Percentiles rank a stretch among this genome's conserved stretches.
phyloP scores from a whole-genome alignment of 92 coral and sea anemone genomes.

The Siderastrea radians region DNA sequence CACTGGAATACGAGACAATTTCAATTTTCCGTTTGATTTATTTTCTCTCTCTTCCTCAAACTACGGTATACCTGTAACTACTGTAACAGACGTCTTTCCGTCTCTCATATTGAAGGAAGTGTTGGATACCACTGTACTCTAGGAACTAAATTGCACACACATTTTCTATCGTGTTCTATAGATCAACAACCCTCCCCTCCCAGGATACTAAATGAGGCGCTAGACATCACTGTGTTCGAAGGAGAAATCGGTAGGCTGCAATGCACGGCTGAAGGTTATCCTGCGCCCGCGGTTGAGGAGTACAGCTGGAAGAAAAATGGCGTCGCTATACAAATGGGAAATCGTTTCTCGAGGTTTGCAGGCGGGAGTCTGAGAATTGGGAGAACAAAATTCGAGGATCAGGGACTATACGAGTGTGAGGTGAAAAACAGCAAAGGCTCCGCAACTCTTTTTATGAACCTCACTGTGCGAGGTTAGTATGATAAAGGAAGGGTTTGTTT shows the following conservation, averaged over 20 bases:
- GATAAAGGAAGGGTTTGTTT: neutral
- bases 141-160: too few species aligned
- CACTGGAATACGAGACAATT: too few species aligned
- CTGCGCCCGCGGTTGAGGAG: constrained; percentile 69
- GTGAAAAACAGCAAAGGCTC: constrained; percentile 76
- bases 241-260: constrained; percentile 83
- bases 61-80: too few species aligned
- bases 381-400: constrained; percentile 59
- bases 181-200: constrained; percentile 35
- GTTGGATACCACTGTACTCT: too few species aligned
- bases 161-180: neutral
- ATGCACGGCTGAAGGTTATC: constrained; percentile 89
- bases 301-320: constrained; percentile 88
- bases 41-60: too few species aligned
- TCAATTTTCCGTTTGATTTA: too few species aligned
- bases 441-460: constrained; percentile 56
- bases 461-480: constrained; percentile 87
- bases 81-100: too few species aligned
- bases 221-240: constrained; percentile 64
- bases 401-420: constrained; percentile 82
- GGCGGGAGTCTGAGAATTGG: constrained; percentile 92
- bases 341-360: constrained; percentile 76
- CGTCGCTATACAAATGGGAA: constrained; percentile 66
- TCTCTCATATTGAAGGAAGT: too few species aligned
- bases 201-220: constrained; percentile 67